These are phyloP conservation scores for Halocynthia roretzi DNA, from an alignment of 23 tunicate species.

Conservation along the genomic window DNA sequence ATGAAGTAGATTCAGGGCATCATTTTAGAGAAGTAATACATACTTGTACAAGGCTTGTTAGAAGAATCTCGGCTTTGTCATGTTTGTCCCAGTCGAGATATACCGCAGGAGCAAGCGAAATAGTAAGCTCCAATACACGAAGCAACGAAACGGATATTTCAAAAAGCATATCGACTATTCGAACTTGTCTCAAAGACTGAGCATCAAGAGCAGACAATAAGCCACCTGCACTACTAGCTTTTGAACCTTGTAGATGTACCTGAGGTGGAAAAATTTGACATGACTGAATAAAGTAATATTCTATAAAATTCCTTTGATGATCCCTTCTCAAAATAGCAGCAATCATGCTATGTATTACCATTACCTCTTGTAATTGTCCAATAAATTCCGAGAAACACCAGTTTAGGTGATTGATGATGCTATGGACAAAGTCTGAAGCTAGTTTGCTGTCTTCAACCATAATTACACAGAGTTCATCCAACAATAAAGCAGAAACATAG, in stretches of 20 bases:
- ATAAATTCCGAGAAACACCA: constrained; percentile 97
- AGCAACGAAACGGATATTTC: constrained; percentile 78
- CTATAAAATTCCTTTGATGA: too few species aligned
- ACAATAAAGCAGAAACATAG: constrained; percentile 49
- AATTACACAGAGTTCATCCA: constrained; percentile 40
- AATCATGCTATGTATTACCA: not conserved
- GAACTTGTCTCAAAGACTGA: constrained; percentile 78
- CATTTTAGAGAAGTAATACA: not conserved
- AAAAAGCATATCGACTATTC: constrained; percentile 95
- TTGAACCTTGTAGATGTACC: constrained; percentile 76
- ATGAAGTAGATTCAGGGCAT: too few species aligned
- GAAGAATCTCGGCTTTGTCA: constrained; percentile 58
- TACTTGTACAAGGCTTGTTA: constrained; percentile 54
- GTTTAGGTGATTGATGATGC: constrained; percentile 84
- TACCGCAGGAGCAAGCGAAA: constrained; percentile 76
- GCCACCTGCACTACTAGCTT: constrained; percentile 42
- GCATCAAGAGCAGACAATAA: constrained; percentile 87
- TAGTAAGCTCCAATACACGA: constrained; percentile 80
- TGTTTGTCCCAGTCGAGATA: constrained; percentile 68
- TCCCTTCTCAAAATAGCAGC: too few species aligned
- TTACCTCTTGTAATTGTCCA: constrained; percentile 87
- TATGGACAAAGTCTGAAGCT: constrained; percentile 70
- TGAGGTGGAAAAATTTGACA: not conserved
- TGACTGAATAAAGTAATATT: too few species aligned
- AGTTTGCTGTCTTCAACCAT: constrained; percentile 48